Evolutionary conservation across 2,797 vertebrate genomes (phyloP), one percentile per base, ranked within the genome.

Genomic region (Helicolenus hilgendorfi): DNA sequence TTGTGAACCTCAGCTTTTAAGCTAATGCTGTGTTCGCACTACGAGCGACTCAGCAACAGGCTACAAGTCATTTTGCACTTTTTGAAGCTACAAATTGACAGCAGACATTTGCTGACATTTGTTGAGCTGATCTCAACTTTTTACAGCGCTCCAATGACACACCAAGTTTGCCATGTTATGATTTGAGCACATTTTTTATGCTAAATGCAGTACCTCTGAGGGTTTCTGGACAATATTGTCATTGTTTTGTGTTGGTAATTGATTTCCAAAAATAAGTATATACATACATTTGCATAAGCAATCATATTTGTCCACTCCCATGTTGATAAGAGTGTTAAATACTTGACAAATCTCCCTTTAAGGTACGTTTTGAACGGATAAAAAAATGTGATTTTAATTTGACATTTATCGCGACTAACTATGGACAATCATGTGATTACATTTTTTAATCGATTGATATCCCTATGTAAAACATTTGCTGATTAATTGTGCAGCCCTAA

Each of bases 271-370:
- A 49, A 49, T 20, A 49, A 8, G 20, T 49, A 20, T 49, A 20
- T 53, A 49, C 45, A 49, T 53, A 53, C 7, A 49, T 20, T 53
- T 53, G 45, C 18, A 53, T n/a, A 45, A 45, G 41, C 41, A 45
- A 45, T 7, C 41, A 0, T 7, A 45, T 45, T 45, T 45, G 41
- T 45, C 15, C 6, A 0, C 41, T 45, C 0, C 6, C 15, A 18
- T 18, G 41, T 45, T 45, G 2, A 18, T 45, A 4, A 49, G 0
- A 53, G 45, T 0, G 18, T 53, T 53, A 53, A 53, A 53, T 53
- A 53, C 45, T 53, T 53, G 18, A 53, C 18, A n/a, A 49, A n/a
- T 49, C 18, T 45, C 41, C 41, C 41, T 53, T 53, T 0, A 53
- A 53, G 18, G 45, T 53, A 20, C 8, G 0, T 53, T 53, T 53